A percentile compares a stretch with the other conserved stretches of the same genome.
These are phyloP conservation scores for Clytia hemisphaerica DNA, from an alignment of 30 jellyfish, hydroid and myxozoan species.

Conservation along the genomic window DNA sequence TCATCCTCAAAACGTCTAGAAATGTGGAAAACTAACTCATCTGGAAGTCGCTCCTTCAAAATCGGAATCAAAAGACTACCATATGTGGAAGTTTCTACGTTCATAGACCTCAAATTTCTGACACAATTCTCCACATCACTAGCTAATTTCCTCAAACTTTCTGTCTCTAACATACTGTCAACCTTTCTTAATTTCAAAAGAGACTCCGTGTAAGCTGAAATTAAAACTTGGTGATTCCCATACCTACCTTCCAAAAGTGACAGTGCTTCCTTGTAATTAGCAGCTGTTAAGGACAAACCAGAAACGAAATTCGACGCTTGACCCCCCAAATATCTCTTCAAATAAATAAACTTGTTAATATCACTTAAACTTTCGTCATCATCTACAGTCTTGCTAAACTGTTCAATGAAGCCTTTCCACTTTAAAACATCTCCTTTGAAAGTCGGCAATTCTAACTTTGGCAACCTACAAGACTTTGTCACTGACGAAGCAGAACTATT, in stretches of 20 bases:
- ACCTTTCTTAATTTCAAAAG: background rate
- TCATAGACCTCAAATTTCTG: background rate
- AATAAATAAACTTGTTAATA: no score
- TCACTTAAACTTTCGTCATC: no score
- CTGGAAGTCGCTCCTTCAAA: slow-evolving; percentile 8
- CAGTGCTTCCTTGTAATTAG: no score
- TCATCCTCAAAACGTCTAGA: slow-evolving; percentile 9
- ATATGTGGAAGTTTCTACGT: background rate
- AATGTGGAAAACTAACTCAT: background rate
- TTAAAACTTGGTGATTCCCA: slow-evolving; percentile 11
- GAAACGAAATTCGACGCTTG: no score
- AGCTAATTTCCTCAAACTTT: slow-evolving; percentile 9
- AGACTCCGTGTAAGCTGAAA: slow-evolving; percentile 20
- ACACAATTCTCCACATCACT: slow-evolving; percentile 5
- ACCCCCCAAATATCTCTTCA: no score
- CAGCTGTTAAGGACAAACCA: no score
- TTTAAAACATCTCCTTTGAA: no score
- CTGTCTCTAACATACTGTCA: slow-evolving; percentile 1
- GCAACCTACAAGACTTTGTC: no score
- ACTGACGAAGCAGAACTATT: no score
- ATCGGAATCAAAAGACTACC: background rate
- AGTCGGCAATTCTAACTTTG: no score
- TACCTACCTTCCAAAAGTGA: background rate
- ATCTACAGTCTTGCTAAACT: no score
- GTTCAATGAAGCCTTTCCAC: no score